Evolutionary conservation across 30 jellyfish, hydroid and myxozoan species (phyloP).

Genomic region (Morbakka virulenta): DNA sequence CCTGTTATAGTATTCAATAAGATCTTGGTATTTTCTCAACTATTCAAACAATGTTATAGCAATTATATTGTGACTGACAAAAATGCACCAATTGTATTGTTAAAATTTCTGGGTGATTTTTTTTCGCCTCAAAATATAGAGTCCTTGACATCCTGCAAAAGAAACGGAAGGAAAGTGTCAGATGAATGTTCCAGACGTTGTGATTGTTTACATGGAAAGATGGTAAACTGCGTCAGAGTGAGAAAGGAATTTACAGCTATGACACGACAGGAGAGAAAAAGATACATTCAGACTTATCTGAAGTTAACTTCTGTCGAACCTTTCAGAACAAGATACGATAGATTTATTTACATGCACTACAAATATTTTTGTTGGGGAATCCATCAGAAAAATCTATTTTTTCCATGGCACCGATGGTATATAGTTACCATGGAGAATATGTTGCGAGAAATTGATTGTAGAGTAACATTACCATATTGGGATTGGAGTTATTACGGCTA

Average conservation of each 20-base stretch:
- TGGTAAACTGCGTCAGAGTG: slow-evolving; percentile 66
- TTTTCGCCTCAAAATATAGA: too few species aligned
- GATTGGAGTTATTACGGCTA: slow-evolving; percentile 76
- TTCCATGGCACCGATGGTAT: slow-evolving; percentile 96
- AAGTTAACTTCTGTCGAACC: slow-evolving; percentile 67
- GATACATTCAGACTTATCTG: slow-evolving; percentile 64
- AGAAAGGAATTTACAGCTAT: slow-evolving; percentile 91
- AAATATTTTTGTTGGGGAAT: slow-evolving; percentile 95
- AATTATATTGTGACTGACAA: too few species aligned
- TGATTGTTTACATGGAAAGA: slow-evolving; percentile 59
- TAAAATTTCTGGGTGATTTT: too few species aligned
- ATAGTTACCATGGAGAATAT: slow-evolving; percentile 67
- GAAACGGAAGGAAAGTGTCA: slow-evolving; percentile 12
- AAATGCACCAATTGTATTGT: too few species aligned
- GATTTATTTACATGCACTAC: slow-evolving; percentile 74
- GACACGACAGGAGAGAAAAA: slow-evolving; percentile 63
- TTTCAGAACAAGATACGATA: slow-evolving; percentile 60
- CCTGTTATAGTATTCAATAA: too few species aligned
- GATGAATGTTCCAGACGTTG: slow-evolving; percentile 87
- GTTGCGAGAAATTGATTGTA: slow-evolving; percentile 80
- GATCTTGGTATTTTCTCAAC: too few species aligned
- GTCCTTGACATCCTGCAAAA: slow-evolving; percentile 24
- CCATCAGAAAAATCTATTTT: slow-evolving; percentile 56
- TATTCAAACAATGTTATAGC: too few species aligned
- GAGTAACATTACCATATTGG: slow-evolving; percentile 89